Evolutionary conservation across 2,888 invertebrate species (phyloP).

Genomic region (Endotricha flammealis): DNA sequence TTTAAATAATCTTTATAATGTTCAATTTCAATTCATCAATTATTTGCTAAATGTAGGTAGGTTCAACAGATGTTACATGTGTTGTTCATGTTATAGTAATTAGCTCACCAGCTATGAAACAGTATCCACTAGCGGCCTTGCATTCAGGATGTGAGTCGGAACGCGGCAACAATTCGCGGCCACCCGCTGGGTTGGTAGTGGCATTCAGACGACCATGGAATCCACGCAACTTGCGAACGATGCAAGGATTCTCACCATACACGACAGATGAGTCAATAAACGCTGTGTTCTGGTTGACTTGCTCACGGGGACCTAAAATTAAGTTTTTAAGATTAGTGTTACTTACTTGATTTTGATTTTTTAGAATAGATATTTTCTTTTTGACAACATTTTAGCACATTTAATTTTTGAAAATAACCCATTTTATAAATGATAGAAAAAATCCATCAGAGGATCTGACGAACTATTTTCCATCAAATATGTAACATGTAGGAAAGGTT

Average conservation of each 20-base stretch:
- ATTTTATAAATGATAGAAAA: too few relatives aligned
- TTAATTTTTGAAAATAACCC: too few relatives aligned
- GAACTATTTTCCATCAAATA: too few relatives aligned
- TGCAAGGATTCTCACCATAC: constrained; percentile 93
- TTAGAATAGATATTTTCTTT: too few relatives aligned
- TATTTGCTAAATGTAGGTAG: too few relatives aligned
- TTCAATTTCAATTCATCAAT: too few relatives aligned
- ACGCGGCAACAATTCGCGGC: constrained; percentile 89
- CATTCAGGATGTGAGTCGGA: constrained; percentile 91
- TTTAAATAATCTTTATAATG: too few relatives aligned
- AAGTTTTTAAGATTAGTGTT: not conserved
- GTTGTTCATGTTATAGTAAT: not conserved
- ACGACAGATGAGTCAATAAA: constrained; percentile 92
- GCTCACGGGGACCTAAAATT: constrained; percentile 89
- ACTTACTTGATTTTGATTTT: too few relatives aligned
- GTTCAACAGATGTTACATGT: too few relatives aligned
- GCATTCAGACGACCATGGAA: constrained; percentile 90
- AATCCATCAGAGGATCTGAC: too few relatives aligned
- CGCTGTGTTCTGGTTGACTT: constrained; percentile 95
- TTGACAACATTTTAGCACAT: too few relatives aligned
- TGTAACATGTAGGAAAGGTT: too few relatives aligned
- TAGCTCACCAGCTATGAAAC: constrained; percentile 87
- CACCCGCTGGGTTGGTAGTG: constrained; percentile 84
- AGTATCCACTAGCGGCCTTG: constrained; percentile 89
- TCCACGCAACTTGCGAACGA: constrained; percentile 85